Base-by-base conservation (phyloP, 2,888 invertebrate species). In the Eupithecia exiguata region DNA sequence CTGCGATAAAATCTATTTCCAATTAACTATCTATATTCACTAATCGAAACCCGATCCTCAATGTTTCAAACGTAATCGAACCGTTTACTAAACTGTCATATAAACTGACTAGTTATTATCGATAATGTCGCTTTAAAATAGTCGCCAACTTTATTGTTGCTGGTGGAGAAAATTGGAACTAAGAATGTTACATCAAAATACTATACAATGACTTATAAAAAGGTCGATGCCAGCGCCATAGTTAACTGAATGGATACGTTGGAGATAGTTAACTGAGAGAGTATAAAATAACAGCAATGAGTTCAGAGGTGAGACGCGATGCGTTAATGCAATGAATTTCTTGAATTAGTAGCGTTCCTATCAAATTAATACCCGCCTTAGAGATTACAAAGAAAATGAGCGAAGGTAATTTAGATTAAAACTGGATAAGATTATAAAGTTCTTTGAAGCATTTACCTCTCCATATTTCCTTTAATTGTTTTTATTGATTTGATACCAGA, bases 271-370 rank as follows among this genome's bases (percentile, higher is more conserved):
- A 12, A 14, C 35, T 21, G 21, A 21, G 35, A 40, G 40, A 25
- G 25, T 66, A 66, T 66, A 40, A 66, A 40, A 66, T 66, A 66
- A 16, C 40, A 40, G 40, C 25, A 16, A n/a, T 38, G 66, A 35
- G 71, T 71, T 72, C 71, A 69, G 36, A 79, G 77, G 82, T 85
- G 83, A 82, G 79, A 66, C 12, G 65, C 70, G 71, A 79, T 80
- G 78, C 79, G 70, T 82, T 83, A 83, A 79, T 76, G 79, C 79
- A 78, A 83, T 84, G 84, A 86, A 84, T 84, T 84, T 86, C 84
- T 83, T 88, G 85, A 90, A 88, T 89, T 89, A 88, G 87, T 83
- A 74, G 74, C 80, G 77, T 84, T 85, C 84, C 83, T 85, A 86
- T 88, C 86, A 84, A 87, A 88, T 87, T 86, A 38, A 65, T 63